These are phyloP conservation scores for Pungitius pungitius DNA, from an alignment of 2,113 vertebrate genomes.

Conservation along the genomic window DNA sequence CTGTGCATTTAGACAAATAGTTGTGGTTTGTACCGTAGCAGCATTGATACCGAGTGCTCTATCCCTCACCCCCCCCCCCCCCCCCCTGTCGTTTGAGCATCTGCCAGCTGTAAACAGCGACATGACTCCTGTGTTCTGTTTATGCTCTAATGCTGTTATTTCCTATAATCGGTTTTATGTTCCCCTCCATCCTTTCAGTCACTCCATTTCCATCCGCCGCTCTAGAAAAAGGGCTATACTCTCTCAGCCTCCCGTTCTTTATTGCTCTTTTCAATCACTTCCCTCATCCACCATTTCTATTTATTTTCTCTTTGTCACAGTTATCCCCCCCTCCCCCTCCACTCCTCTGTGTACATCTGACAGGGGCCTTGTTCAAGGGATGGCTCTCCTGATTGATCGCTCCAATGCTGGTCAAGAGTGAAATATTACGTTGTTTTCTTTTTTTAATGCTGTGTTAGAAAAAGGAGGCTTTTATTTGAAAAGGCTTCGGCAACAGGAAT, in stretches of 20 bases:
- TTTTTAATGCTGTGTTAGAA: not conserved
- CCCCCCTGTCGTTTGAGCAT: conserved; percentile 11
- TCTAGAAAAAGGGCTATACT: conserved; percentile 2
- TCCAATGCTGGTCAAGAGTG: not conserved
- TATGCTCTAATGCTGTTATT: conserved; percentile 50
- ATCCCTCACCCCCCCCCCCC: not conserved
- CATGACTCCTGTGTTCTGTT: conserved; percentile 39
- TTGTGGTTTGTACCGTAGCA: not conserved
- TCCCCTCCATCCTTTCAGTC: conserved; percentile 38
- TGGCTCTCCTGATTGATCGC: not conserved
- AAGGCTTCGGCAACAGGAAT: not conserved
- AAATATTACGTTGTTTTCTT: not conserved
- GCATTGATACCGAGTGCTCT: too few species aligned
- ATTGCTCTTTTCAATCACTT: not conserved
- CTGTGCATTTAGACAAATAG: conserved; percentile 8
- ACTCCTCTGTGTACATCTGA: conserved; percentile 1
- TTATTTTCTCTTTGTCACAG: conserved; percentile 4
- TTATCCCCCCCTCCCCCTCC: too few species aligned
- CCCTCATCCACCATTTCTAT: conserved; percentile 11
- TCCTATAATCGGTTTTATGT: conserved; percentile 56
- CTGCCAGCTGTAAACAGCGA: conserved; percentile 43
- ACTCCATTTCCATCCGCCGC: conserved; percentile 31
- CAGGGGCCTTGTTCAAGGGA: not conserved
- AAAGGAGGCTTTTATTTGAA: not conserved
- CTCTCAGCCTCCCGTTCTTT: conserved; percentile 2